Percentiles rank a stretch among this genome's conserved stretches.
phyloP scores from a whole-genome alignment of 2,888 invertebrate genomes.

The Amphipoea lucens region DNA sequence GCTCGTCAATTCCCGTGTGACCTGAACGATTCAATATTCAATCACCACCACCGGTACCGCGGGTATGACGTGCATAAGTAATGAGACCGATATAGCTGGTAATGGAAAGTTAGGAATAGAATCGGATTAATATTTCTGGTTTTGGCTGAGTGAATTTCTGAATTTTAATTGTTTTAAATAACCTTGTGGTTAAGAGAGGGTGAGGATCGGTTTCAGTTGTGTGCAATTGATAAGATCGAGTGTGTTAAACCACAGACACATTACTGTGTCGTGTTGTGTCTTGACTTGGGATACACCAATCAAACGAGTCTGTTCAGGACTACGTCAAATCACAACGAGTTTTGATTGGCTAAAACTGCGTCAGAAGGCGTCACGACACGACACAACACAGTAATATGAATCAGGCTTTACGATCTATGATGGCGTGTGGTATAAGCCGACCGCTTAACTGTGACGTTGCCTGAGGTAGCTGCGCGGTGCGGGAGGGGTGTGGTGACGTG shows the following conservation, averaged over 20 bases:
- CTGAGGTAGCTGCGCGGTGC: no score
- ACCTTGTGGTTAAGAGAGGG: background rate
- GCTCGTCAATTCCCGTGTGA: constrained; percentile 32
- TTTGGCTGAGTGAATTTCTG: background rate
- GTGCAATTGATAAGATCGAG: background rate
- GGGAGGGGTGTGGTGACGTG: no score
- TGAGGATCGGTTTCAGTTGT: background rate
- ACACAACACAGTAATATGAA: no score
- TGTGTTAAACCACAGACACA: no score
- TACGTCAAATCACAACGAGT: no score
- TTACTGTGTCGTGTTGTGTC: no score
- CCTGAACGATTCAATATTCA: constrained; percentile 55
- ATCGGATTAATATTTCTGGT: background rate
- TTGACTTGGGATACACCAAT: no score
- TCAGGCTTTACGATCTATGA: no score
- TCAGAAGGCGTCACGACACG: no score
- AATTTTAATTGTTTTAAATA: constrained; percentile 8
- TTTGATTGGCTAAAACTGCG: no score
- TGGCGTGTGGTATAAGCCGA: background rate
- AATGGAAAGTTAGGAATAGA: constrained; percentile 25
- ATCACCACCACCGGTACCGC: constrained; percentile 23
- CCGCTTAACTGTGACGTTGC: no score
- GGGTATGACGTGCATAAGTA: constrained; percentile 49
- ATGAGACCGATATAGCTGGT: constrained; percentile 22
- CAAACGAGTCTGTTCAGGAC: no score